Percentiles rank a stretch among this genome's conserved stretches.
Conservation (phyloP, 2,888 invertebrate genomes). For the Frankliniella fusca region DNA sequence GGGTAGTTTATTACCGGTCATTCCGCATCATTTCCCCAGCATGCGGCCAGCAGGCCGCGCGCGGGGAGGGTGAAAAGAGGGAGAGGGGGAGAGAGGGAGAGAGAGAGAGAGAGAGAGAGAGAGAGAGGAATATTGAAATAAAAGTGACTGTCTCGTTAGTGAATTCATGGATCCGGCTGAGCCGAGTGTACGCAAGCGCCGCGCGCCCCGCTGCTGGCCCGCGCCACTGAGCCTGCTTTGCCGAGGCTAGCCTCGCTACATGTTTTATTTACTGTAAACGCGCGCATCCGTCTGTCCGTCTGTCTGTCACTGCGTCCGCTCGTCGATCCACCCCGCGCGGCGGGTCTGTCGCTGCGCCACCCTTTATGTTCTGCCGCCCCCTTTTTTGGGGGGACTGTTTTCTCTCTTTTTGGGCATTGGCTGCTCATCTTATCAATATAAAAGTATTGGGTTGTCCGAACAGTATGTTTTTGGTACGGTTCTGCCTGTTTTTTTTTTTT, state of each 20-base stretch:
- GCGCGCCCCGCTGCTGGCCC: no score
- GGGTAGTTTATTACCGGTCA: conserved; percentile 12
- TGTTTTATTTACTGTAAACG: conserved; percentile 25
- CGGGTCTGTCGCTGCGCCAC: background rate
- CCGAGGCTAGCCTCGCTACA: background rate
- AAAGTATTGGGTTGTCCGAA: no score
- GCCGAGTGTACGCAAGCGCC: background rate
- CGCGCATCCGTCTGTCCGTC: background rate
- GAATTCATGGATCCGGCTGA: conserved; percentile 20
- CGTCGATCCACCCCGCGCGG: background rate
- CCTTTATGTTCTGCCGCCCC: background rate
- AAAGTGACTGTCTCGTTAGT: conserved; percentile 22
- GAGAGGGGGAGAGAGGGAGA: background rate
- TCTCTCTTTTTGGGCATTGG: no score
- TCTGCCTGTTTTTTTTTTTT: no score
- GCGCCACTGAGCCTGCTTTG: no score
- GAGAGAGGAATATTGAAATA: conserved; percentile 16
- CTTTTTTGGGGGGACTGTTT: no score
- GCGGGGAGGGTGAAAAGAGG: background rate
- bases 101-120: background rate
- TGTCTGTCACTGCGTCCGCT: background rate
- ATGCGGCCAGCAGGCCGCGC: background rate
- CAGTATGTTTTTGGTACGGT: no score
- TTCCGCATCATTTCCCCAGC: conserved; percentile 9
- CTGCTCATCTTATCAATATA: no score